Conservation (phyloP, 2,888 invertebrate genomes). For the Euplexia lucipara region DNA sequence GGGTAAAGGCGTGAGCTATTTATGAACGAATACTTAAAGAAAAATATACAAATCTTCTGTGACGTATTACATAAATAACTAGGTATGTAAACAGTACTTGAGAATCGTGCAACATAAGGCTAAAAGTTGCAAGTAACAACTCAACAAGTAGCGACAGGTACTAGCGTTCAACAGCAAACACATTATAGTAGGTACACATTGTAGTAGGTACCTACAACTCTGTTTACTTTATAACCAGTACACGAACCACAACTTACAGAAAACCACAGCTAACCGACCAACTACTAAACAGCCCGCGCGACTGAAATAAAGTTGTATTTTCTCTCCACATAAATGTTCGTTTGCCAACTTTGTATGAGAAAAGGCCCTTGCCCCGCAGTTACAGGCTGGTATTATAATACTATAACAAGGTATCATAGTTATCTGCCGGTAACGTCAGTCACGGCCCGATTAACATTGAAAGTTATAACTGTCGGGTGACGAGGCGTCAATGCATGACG, state of each 20-base stretch:
- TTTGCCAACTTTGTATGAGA: too few species aligned
- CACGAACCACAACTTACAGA: conserved; percentile 32
- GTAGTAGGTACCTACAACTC: conserved; percentile 4
- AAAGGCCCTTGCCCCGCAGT: too few species aligned
- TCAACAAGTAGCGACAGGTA: conserved; percentile 53
- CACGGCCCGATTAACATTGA: conserved; percentile 24
- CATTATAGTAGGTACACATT: too few species aligned
- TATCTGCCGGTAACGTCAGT: conserved; percentile 7
- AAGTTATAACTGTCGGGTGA: conserved; percentile 32
- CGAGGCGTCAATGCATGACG: conserved; percentile 50
- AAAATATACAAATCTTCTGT: too few species aligned
- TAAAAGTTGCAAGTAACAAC: conserved; percentile 41
- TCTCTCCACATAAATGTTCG: neutral
- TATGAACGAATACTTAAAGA: too few species aligned
- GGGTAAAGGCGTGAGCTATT: too few species aligned
- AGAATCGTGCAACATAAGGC: conserved; percentile 19
- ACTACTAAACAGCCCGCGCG: conserved; percentile 27
- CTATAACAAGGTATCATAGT: conserved; percentile 5
- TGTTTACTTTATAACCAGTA: conserved; percentile 29
- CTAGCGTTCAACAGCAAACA: conserved; percentile 12
- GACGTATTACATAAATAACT: conserved; percentile 26
- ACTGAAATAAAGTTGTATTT: conserved; percentile 35
- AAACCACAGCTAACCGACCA: conserved; percentile 30
- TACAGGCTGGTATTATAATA: too few species aligned
- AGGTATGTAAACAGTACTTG: conserved; percentile 15